These are phyloP conservation scores for Gonioctena quinquepunctata DNA, from an alignment of 1,140 invertebrate genomes.

Conservation along the genomic window DNA sequence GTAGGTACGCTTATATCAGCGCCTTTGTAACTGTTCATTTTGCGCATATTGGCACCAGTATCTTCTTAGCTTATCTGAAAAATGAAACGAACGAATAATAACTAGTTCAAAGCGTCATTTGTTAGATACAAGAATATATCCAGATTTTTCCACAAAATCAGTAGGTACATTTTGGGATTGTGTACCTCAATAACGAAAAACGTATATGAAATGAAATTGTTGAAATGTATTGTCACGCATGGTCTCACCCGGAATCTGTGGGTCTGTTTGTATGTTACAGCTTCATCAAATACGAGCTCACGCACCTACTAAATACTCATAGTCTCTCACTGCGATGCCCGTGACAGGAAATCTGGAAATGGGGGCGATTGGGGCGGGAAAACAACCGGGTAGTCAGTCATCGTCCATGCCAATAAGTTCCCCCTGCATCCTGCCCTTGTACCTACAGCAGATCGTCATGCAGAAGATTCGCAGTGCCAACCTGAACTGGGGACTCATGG, in stretches of 20 bases:
- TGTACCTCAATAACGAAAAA: too few relatives aligned
- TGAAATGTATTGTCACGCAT: too few relatives aligned
- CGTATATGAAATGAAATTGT: too few relatives aligned
- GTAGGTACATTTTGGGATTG: too few relatives aligned
- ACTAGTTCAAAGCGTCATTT: not conserved
- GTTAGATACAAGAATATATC: too few relatives aligned
- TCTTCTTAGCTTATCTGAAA: slow-evolving; percentile 37
- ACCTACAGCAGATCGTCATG: slow-evolving; percentile 85
- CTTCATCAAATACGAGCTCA: too few relatives aligned
- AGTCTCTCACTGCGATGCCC: slow-evolving; percentile 51
- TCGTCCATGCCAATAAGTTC: slow-evolving; percentile 83
- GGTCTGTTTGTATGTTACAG: too few relatives aligned
- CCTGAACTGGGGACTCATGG: slow-evolving; percentile 88
- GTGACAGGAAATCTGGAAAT: slow-evolving; percentile 44
- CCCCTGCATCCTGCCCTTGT: slow-evolving; percentile 75
- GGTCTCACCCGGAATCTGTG: too few relatives aligned
- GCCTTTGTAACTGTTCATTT: slow-evolving; percentile 10
- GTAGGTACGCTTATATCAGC: not conserved
- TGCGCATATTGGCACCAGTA: slow-evolving; percentile 42
- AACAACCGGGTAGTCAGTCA: slow-evolving; percentile 60
- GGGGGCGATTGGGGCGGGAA: slow-evolving; percentile 20
- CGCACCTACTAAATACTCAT: slow-evolving; percentile 43
- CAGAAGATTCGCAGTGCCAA: slow-evolving; percentile 84
- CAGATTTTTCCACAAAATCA: too few relatives aligned
- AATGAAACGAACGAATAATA: not conserved